phyloP scores from a whole-genome alignment of 2,888 invertebrate genomes.

The Eutolmus rufibarbis region DNA sequence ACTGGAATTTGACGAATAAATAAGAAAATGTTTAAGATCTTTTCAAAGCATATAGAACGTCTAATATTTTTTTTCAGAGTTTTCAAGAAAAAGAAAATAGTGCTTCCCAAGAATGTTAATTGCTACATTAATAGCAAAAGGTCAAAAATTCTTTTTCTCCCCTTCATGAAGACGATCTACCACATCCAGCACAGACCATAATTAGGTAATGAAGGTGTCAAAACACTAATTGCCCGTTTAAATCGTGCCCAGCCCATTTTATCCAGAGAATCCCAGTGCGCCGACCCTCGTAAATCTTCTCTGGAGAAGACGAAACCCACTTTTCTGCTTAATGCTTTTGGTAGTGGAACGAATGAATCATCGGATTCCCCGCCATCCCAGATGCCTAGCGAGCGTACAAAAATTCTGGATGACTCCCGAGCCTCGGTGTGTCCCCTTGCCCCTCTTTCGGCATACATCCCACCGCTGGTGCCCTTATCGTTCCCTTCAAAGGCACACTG shows the following conservation, averaged over 20 bases:
- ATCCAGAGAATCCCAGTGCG: neutral
- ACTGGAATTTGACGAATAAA: neutral
- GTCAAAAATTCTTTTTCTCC: neutral
- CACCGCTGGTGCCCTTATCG: neutral
- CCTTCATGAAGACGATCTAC: neutral
- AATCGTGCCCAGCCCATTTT: slow-evolving; percentile 10
- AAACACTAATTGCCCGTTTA: slow-evolving; percentile 26
- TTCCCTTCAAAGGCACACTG: neutral
- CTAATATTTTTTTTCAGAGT: neutral
- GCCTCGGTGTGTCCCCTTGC: neutral
- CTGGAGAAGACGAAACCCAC: slow-evolving; percentile 19
- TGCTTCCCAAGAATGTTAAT: neutral
- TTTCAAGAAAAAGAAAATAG: neutral
- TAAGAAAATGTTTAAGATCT: too few relatives aligned
- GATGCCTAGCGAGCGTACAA: neutral
- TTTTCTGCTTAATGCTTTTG: slow-evolving; percentile 13
- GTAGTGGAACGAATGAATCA: slow-evolving; percentile 17
- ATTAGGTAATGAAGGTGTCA: slow-evolving; percentile 36
- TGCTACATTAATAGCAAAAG: neutral
- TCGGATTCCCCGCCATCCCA: neutral
- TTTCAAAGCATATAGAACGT: neutral
- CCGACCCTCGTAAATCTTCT: slow-evolving; percentile 24
- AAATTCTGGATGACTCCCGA: neutral
- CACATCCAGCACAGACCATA: neutral
- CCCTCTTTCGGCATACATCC: neutral